Percentiles rank a stretch among this genome's conserved stretches.
Conservation (phyloP, 2,888 invertebrate genomes). For the Lasioglossum figueresi region DNA sequence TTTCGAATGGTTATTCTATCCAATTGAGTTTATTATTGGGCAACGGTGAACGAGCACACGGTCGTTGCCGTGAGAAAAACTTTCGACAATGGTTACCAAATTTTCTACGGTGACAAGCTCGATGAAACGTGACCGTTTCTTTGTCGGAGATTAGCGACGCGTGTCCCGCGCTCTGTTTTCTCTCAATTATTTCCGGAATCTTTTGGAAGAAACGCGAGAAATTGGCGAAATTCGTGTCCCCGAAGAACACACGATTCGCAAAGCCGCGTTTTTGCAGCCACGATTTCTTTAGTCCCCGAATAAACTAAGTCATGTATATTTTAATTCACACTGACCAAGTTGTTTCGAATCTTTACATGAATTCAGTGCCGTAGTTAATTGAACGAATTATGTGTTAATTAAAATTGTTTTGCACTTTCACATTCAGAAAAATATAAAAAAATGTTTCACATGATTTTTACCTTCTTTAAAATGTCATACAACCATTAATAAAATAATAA, state of each 20-base stretch:
- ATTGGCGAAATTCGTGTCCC: background rate
- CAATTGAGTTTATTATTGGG: constrained; percentile 14
- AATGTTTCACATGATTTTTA: background rate
- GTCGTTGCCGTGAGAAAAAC: constrained; percentile 15
- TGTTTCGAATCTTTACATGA: background rate
- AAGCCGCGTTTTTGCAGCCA: background rate
- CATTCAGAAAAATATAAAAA: no score
- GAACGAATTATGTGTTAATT: background rate
- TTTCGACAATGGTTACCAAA: constrained; percentile 50
- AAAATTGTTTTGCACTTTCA: no score
- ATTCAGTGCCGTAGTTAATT: background rate
- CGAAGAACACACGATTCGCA: background rate
- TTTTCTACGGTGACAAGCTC: constrained; percentile 37
- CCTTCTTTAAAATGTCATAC: background rate
- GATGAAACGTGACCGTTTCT: constrained; percentile 60
- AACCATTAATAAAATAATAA: background rate
- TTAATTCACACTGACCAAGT: background rate
- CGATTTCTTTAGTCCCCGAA: background rate
- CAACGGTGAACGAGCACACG: constrained; percentile 13
- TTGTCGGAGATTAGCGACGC: constrained; percentile 32
- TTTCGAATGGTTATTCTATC: background rate
- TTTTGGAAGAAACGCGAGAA: background rate
- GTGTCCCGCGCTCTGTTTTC: constrained; percentile 14
- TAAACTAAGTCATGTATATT: background rate
- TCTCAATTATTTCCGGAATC: constrained; percentile 4